These are phyloP conservation scores for Enteromius treurensis DNA, from an alignment of 2,797 vertebrate genomes.

Conservation along the genomic window DNA sequence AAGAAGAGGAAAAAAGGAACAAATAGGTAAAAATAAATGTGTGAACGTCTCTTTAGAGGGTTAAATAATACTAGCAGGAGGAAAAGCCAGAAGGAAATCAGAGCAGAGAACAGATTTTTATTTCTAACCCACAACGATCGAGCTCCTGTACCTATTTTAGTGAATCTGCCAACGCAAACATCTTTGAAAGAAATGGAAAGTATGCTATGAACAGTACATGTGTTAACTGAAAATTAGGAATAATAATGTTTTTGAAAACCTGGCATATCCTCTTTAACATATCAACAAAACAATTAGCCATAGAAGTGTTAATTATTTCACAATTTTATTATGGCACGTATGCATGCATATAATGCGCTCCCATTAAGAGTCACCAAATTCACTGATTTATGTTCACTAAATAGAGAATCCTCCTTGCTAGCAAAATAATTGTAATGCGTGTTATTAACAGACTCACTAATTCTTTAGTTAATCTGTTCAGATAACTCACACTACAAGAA, in stretches of 20 bases:
- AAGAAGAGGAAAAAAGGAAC: not conserved
- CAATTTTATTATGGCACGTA: not conserved
- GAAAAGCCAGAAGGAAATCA: not conserved
- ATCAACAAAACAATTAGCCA: not conserved
- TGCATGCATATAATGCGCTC: not conserved
- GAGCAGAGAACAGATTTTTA: not conserved
- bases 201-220: not conserved
- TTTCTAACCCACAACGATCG: not conserved
- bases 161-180: not conserved
- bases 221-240: not conserved
- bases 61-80: not conserved
- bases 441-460: not conserved
- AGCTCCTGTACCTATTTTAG: not conserved
- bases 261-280: not conserved
- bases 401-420: not conserved
- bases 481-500: not conserved
- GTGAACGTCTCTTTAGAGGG: not conserved
- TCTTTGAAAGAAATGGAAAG: not conserved
- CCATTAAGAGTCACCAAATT: not conserved
- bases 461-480: not conserved
- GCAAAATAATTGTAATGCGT: not conserved
- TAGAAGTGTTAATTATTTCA: not conserved
- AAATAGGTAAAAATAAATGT: not conserved
- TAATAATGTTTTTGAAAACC: not conserved
- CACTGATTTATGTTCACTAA: not conserved